Conservation (phyloP, 2,113 vertebrate species). For the Laticauda laticaudata region DNA sequence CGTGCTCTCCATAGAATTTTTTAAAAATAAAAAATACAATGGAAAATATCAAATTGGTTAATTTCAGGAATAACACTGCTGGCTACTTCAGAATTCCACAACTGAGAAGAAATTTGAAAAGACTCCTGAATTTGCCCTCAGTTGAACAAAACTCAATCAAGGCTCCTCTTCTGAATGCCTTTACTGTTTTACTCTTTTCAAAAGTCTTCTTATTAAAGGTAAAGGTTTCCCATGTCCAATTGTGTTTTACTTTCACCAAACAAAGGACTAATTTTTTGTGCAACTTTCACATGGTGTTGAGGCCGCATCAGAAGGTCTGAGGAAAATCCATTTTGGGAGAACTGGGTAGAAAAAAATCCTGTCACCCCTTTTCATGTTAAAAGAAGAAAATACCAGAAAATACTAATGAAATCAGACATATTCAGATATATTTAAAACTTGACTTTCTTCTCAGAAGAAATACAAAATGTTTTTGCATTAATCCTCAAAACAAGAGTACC, state of each 20-base stretch:
- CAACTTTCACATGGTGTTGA: not conserved
- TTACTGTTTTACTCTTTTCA: not conserved
- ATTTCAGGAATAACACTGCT: not conserved
- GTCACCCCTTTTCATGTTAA: not conserved
- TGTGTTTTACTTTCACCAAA: not conserved
- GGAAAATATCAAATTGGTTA: not conserved
- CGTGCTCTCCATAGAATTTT: not conserved
- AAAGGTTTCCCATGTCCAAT: not conserved
- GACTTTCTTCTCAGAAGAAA: not conserved
- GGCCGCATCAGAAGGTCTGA: not conserved
- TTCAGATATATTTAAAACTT: not conserved
- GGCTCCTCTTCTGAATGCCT: not conserved
- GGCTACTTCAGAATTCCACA: not conserved
- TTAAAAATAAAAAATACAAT: not conserved
- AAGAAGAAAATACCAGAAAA: not conserved
- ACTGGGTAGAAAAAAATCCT: not conserved
- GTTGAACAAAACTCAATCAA: not conserved
- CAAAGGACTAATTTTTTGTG: not conserved
- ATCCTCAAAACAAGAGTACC: not conserved
- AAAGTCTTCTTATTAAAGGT: not conserved
- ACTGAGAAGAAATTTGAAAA: not conserved
- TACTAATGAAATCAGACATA: not conserved
- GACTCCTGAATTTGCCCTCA: not conserved
- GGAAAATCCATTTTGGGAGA: not conserved
- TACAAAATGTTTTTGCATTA: not conserved